phyloP scores from a whole-genome alignment of 2,797 vertebrate species.

The Macropus fuliginosus region DNA sequence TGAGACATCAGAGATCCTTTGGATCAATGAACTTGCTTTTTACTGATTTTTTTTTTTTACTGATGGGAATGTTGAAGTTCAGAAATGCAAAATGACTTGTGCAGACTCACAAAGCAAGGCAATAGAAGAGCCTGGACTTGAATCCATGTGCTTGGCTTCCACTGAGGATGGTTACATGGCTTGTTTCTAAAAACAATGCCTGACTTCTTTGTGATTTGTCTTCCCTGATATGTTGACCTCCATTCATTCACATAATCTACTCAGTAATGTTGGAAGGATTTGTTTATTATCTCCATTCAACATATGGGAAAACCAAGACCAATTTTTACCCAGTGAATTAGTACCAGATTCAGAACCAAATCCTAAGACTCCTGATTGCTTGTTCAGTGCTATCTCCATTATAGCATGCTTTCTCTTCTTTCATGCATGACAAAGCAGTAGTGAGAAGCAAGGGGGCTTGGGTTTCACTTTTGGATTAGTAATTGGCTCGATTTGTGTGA shows the following conservation, averaged over 20 bases:
- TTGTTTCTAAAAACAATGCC: background rate
- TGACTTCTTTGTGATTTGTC: background rate
- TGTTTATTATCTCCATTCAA: background rate
- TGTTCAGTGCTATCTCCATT: background rate
- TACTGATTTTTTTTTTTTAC: too few relatives aligned
- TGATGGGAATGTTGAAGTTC: background rate
- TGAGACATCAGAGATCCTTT: background rate
- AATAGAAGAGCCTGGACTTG: background rate
- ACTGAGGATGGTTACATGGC: background rate
- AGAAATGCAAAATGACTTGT: background rate
- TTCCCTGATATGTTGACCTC: background rate
- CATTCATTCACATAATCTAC: background rate
- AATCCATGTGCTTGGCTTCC: background rate
- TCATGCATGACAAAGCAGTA: background rate
- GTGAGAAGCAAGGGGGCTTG: background rate
- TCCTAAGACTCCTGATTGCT: background rate
- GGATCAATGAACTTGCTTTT: background rate
- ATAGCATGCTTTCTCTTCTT: background rate
- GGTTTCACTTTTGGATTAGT: constrained; percentile 23
- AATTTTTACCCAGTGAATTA: background rate
- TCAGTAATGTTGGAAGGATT: background rate
- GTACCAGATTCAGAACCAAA: background rate
- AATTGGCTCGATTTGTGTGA: background rate
- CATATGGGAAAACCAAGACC: background rate
- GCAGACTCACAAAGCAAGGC: background rate